A percentile compares a stretch with the other conserved stretches of the same genome.
Conservation (phyloP, 2,797 vertebrate species). For the Macroramphosus scolopax region DNA sequence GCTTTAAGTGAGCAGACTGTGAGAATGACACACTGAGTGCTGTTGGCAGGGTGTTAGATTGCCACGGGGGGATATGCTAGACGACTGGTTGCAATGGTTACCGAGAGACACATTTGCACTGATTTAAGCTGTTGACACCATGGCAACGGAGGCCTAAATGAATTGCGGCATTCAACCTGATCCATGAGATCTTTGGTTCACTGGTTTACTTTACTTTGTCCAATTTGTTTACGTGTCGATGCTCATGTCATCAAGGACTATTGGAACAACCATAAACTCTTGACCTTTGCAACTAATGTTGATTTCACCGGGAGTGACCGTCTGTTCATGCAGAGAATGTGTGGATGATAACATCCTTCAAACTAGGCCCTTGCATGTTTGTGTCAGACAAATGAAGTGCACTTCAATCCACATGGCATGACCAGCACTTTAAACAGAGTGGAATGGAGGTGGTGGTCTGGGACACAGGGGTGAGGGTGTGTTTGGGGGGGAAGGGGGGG, state of each 20-base stretch:
- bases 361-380: background rate
- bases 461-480: constrained; percentile 7
- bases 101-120: constrained; percentile 34
- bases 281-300: constrained; percentile 29
- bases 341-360: background rate
- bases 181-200: constrained; percentile 11
- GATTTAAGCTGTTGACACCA: constrained; percentile 41
- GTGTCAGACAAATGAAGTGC: background rate
- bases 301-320: background rate
- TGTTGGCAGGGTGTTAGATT: constrained; percentile 62
- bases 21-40: constrained; percentile 7
- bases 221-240: constrained; percentile 7
- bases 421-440: too few species aligned
- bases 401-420: too few species aligned
- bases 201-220: background rate
- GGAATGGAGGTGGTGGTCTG: constrained; percentile 29
- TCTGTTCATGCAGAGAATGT: constrained; percentile 5
- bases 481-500: constrained; percentile 14
- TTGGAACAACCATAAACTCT: constrained; percentile 1
- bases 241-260: constrained; percentile 3
- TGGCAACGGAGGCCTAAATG: constrained; percentile 40
- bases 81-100: constrained; percentile 32
- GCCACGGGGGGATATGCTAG: constrained; percentile 29
- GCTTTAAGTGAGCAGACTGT: constrained; percentile 60
- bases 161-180: constrained; percentile 16